phyloP scores from a whole-genome alignment of 2,113 vertebrate genomes.

The Tretioscincus oriximinensis region DNA sequence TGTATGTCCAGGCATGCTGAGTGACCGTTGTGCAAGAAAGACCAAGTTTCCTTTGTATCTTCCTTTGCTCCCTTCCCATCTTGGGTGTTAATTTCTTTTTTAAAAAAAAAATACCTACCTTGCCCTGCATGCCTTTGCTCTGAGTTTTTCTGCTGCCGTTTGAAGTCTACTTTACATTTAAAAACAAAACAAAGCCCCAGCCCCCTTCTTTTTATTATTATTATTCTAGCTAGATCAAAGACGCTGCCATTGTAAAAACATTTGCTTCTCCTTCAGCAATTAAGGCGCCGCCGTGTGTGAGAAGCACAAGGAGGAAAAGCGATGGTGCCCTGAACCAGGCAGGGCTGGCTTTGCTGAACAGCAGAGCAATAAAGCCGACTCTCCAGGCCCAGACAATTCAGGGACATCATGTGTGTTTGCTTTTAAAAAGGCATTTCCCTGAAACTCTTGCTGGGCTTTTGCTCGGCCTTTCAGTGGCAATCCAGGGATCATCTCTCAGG shows the following conservation, averaged over 20 bases:
- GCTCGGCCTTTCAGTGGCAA: background rate
- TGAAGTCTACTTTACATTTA: background rate
- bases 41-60: background rate
- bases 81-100: background rate
- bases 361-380: constrained; percentile 4
- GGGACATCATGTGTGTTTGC: background rate
- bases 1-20: background rate
- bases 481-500: background rate
- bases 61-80: background rate
- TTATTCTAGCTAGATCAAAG: constrained; percentile 18
- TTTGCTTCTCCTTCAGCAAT: constrained; percentile 9
- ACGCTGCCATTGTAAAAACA: background rate
- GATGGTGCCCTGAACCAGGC: background rate
- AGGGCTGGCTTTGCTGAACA: background rate
- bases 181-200: background rate
- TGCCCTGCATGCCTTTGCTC: background rate
- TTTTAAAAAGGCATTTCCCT: background rate
- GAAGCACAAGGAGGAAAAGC: background rate
- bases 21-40: background rate
- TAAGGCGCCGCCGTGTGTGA: background rate
- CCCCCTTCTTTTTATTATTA: background rate
- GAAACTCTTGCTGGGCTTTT: background rate
- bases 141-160: background rate
- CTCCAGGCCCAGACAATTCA: background rate
- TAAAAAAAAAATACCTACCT: background rate